phyloP scores from a whole-genome alignment of 64 coral and sea anemone genomes.

The Pachyseris speciosa region DNA sequence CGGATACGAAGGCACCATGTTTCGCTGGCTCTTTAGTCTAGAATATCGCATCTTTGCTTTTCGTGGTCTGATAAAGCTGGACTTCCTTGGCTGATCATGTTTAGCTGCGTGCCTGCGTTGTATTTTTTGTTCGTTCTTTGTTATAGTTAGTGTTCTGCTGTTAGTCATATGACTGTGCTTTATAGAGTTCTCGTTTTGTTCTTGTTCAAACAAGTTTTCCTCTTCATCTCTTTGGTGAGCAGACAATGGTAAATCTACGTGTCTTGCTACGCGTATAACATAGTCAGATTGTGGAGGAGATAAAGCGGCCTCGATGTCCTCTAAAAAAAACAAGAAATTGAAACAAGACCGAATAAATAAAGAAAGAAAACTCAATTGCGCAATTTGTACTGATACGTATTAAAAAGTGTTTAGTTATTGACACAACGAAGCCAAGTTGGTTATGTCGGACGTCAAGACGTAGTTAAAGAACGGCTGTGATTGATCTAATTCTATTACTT shows the following conservation, averaged over 20 bases:
- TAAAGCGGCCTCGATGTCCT: conserved; percentile 10
- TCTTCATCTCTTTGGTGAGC: background rate
- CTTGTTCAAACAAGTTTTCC: background rate
- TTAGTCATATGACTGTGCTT: background rate
- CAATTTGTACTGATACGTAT: background rate
- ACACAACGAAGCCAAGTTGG: too few relatives aligned
- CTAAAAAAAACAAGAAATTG: background rate
- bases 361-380: background rate
- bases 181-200: background rate
- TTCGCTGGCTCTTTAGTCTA: background rate
- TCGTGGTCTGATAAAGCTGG: background rate
- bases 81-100: background rate
- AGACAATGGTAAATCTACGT: background rate
- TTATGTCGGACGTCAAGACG: too few relatives aligned
- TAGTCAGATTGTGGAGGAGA: background rate
- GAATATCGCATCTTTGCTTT: background rate
- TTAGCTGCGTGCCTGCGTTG: background rate
- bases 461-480: too few relatives aligned
- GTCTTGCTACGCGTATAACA: background rate
- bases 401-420: too few relatives aligned
- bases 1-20: background rate
- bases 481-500: too few relatives aligned
- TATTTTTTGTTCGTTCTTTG: background rate
- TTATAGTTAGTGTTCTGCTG: background rate
- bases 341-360: background rate